A percentile compares a stretch with the other conserved stretches of the same genome.
These are phyloP conservation scores for Sitodiplosis mosellana DNA, from an alignment of 1,140 invertebrate genomes.

Conservation along the genomic window DNA sequence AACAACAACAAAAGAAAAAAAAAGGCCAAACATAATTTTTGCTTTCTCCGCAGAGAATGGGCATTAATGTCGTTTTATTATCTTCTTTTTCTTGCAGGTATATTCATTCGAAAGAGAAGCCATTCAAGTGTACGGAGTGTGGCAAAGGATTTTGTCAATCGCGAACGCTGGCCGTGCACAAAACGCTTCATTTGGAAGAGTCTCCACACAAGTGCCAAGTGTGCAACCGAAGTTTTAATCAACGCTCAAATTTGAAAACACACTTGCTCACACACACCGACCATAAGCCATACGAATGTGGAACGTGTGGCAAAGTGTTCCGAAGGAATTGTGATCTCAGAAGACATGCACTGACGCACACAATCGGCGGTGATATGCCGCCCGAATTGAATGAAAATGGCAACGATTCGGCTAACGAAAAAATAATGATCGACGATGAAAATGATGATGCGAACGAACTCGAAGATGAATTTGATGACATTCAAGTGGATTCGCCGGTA, in stretches of 20 bases:
- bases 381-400: slow-evolving; percentile 40
- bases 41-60: too few species aligned
- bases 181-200: slow-evolving; percentile 80
- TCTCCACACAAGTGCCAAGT: slow-evolving; percentile 83
- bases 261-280: slow-evolving; percentile 90
- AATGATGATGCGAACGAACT: slow-evolving; percentile 34
- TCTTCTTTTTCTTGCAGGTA: slow-evolving; percentile 41
- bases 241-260: slow-evolving; percentile 81
- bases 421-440: slow-evolving; percentile 30
- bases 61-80: background rate
- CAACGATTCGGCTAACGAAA: slow-evolving; percentile 33
- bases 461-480: too few species aligned
- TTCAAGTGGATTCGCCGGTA: slow-evolving; percentile 30
- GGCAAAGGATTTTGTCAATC: slow-evolving; percentile 94
- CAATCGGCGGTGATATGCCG: slow-evolving; percentile 60
- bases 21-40: too few species aligned
- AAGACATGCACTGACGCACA: slow-evolving; percentile 66
- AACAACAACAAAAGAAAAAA: too few species aligned
- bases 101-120: slow-evolving; percentile 93
- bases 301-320: slow-evolving; percentile 74
- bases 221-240: slow-evolving; percentile 74
- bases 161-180: slow-evolving; percentile 81
- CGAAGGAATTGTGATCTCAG: slow-evolving; percentile 68
- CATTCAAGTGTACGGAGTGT: slow-evolving; percentile 89
- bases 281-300: slow-evolving; percentile 86